A percentile compares a stretch with the other conserved stretches of the same genome.
These are phyloP conservation scores for Tetranychus piercei DNA, from an alignment of 2,888 invertebrate genomes.

Conservation along the genomic window DNA sequence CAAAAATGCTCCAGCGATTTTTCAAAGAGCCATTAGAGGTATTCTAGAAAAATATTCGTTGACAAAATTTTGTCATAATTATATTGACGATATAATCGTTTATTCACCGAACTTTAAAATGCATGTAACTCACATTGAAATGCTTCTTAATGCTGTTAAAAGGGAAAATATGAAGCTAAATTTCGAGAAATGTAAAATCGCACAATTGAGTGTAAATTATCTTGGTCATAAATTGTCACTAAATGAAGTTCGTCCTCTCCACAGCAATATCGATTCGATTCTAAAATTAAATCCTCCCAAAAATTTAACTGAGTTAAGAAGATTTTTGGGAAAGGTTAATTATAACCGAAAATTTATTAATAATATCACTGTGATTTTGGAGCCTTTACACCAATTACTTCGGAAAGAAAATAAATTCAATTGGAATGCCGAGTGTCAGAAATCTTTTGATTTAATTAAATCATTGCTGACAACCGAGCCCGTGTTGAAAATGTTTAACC, in stretches of 20 bases:
- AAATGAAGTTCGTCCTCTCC: background rate
- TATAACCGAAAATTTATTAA: slow-evolving; percentile 1
- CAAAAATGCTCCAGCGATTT: background rate
- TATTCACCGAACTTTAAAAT: background rate
- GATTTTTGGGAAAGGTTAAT: background rate
- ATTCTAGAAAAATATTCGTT: background rate
- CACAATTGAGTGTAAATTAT: background rate
- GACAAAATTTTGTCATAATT: background rate
- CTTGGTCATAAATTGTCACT: slow-evolving; percentile 2
- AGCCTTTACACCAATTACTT: background rate
- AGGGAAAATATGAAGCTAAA: background rate
- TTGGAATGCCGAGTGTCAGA: background rate
- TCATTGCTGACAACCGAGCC: background rate
- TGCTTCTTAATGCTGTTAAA: background rate
- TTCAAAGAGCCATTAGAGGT: background rate
- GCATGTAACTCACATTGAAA: background rate
- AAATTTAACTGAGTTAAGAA: background rate
- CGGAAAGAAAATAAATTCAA: background rate
- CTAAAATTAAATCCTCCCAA: background rate
- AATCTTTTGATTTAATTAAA: too few relatives aligned
- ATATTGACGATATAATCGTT: slow-evolving; percentile 14
- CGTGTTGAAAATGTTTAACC: background rate
- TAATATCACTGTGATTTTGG: background rate
- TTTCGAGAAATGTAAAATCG: background rate
- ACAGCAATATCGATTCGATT: background rate